Base-by-base conservation (phyloP, 2,113 vertebrate species). In the human region DNA sequence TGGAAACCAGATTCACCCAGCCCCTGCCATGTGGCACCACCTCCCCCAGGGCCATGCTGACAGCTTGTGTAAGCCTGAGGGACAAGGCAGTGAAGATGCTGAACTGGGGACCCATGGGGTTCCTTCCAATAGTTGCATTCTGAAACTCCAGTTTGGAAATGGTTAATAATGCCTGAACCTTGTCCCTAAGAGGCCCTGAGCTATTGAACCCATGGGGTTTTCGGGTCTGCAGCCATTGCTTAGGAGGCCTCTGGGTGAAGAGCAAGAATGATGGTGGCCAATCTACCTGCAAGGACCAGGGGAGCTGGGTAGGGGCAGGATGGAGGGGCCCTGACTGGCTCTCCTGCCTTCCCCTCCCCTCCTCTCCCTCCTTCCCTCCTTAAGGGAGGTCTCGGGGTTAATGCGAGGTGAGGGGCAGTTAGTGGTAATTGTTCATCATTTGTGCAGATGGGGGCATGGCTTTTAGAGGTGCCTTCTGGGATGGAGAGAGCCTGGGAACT, bases 371-470 rank as follows among this genome's bases (percentile, higher is more conserved):
- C 22, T 30, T 79, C 35, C 30, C 38, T 94, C 18, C n/a, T 61
- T 59, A 50, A 35, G 89, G 82, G 50, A 88, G 78, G 66, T 80
- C 75, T 83, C 35, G 20, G 88, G 80, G 43, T 88, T 59, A 40
- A 40, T 52, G 43, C 55, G 91, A 95, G 81, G 38, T 48, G 25
- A 81, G 86, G 66, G 55, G 30, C 90, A 93, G 30, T 95, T 93
- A 45, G 52, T 88, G 64, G 35, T 87, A 90, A 88, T 97, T 90
- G 30, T 73, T 82, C 45, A 17, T 93, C 57, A 25, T 95, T 92
- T 43, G n/a, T 43, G 38, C 80, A 23, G 72, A 83, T 30, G 57
- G 43, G 76, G n/a, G 3, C 55, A 43, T 75, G 75, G n/a, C 35
- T 86, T 93, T 96, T 18, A 40, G 82, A 90, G 48, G 45, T 89